These are phyloP conservation scores for Genyomyrus donnyi DNA, from an alignment of 2,113 vertebrate genomes.

Conservation along the genomic window DNA sequence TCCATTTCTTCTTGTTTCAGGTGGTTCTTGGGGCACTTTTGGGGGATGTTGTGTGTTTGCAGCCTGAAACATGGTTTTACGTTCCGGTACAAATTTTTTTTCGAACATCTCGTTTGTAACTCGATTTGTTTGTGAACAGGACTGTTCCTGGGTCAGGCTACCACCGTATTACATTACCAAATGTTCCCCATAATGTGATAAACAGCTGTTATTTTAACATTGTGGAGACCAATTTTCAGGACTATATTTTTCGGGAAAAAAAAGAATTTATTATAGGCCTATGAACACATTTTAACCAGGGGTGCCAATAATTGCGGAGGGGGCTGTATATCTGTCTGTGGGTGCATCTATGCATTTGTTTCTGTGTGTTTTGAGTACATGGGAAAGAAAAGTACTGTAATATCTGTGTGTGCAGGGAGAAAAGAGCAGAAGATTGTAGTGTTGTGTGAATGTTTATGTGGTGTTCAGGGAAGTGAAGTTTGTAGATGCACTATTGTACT, in stretches of 20 bases:
- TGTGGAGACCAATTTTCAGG: not conserved
- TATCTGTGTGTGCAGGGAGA: not conserved
- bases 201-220: not conserved
- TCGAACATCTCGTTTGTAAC: too few species aligned
- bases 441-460: not conserved
- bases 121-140: too few species aligned
- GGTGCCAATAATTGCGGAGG: too few species aligned
- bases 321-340: not conserved
- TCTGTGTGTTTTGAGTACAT: conserved; percentile 9
- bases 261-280: too few species aligned
- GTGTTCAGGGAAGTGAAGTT: not conserved
- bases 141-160: too few species aligned
- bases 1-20: too few species aligned
- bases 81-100: too few species aligned
- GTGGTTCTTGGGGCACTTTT: too few species aligned
- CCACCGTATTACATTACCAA: not conserved
- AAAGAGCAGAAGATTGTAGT: not conserved
- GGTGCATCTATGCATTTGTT: conserved; percentile 2
- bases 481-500: not conserved
- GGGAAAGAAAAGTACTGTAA: not conserved
- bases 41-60: too few species aligned
- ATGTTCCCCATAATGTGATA: not conserved
- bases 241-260: not conserved
- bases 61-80: too few species aligned
- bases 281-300: too few species aligned